Percentiles rank a stretch among this genome's conserved stretches.
Conservation (phyloP, 2,113 vertebrate genomes). For the Bungarus multicinctus region DNA sequence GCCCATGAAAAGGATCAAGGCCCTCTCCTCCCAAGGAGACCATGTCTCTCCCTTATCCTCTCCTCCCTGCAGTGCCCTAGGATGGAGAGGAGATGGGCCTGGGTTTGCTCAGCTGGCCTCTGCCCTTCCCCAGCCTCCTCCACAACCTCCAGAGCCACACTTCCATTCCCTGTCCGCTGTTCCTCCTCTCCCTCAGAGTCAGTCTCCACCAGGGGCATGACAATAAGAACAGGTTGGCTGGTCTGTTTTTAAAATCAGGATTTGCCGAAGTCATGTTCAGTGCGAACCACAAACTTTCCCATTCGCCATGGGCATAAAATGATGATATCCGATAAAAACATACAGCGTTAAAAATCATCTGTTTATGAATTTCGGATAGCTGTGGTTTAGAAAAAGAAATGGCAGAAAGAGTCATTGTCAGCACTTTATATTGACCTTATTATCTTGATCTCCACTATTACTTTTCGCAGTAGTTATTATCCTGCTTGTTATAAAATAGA, state of each 20-base stretch:
- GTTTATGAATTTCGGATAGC: constrained; percentile 38
- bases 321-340: constrained; percentile 15
- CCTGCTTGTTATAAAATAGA: constrained; percentile 48
- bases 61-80: no score
- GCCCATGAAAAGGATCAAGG: no score
- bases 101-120: no score
- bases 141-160: no score
- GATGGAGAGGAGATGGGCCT: no score
- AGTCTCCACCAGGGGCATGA: no score
- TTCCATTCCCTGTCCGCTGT: no score
- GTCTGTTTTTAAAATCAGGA: constrained; percentile 36
- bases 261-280: constrained; percentile 4
- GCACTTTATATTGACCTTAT: constrained; percentile 35
- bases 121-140: no score
- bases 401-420: constrained; percentile 20
- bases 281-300: constrained; percentile 46
- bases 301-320: constrained; percentile 36
- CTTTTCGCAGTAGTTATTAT: constrained; percentile 39
- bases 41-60: no score
- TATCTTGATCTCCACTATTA: constrained; percentile 30
- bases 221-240: constrained; percentile 6
- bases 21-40: no score
- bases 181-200: no score
- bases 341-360: constrained; percentile 37
- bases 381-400: constrained; percentile 9